Evolutionary conservation across 2,113 vertebrate species (phyloP), one percentile per base, ranked within the genome.

Genomic region (Xiphophorus maculatus): DNA sequence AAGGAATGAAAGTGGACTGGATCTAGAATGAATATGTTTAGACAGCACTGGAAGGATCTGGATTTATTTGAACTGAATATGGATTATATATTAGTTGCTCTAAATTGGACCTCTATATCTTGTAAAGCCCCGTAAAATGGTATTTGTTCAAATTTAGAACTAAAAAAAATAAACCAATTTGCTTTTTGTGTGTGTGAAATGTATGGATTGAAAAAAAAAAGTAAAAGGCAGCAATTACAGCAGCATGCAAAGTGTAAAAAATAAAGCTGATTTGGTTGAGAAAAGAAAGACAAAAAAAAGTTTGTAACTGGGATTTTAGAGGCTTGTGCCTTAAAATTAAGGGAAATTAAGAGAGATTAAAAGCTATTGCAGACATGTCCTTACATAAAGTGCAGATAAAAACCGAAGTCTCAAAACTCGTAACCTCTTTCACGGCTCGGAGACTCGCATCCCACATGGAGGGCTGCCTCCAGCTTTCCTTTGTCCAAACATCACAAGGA

Each of bases 401-500:
- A 66, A 37, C 35, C 35, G 8, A 3, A 79, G 19, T 25, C 22
- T 0, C 0, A 58, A 51, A 58, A 51, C 33, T 42, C 58, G 78
- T 62, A 13, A 54, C 22, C 3, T 13, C 17, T 74, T 66, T 68
- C 74, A 75, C 17, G 33, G 75, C 78, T 71, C 54, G 9, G 69
- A 79, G 69, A 35, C 32, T 33, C 65, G 68, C 74, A 70, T 77
- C 69, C 66, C 69, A 69, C 69, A 54, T 51, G 15, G 22, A 42
- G 22, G 70, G 33, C 79, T 30, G 66, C 71, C 42, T 75, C 54
- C 69, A 80, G 71, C 48, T 42, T 76, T 60, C 70, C 60, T 60
- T 79, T 74, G 62, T 81, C 30, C 9, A 63, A 66, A 77, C 76
- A 76, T 85, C 82, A 74, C 62, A 76, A 11, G 80, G 81, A 73